Base-by-base conservation (phyloP, 1,140 invertebrate genomes). In the Acromyrmex heyeri region DNA sequence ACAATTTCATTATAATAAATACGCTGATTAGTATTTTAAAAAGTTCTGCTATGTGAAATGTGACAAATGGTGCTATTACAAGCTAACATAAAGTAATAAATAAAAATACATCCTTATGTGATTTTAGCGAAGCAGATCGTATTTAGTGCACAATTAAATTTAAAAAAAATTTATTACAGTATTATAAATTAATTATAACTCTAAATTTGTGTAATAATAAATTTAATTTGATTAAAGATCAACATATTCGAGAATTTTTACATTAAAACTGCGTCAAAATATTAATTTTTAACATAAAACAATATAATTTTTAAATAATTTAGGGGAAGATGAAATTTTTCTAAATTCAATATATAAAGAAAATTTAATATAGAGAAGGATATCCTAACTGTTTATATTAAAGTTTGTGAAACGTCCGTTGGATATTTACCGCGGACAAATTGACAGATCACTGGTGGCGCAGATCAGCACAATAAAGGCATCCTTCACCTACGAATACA, bases 401-500 rank as follows among this genome's bases (percentile, higher is more conserved):
- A 67, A n/a, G 57, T 53, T 53, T 70, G 21, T 59, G 50, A 81
- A 57, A 72, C 50, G 69, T 83, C 69, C 79, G 24, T 83, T 44
- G 69, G 55, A 83, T 83, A 83, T 83, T 44, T 24, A 72, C 24
- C 67, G 67, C 79, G 55, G 10, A 61, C 14, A 69, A 72, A 75
- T 83, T 62, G 79, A 61, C 53, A 83, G 55, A 38, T 82, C 67
- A 88, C 61, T 85, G 76, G 62, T 69, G 18, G 38, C 67, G 27
- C 16, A n/a, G 64, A 34, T 76, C 59, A 70, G 67, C 30, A 65
- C 12, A 53, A n/a, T 50, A 77, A 53, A 65, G 44, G 73, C 62
- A 85, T 90, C 62, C 69, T 90, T 87, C 86, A 72, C 44, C 38
- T 73, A 59, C 44, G 81, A 86, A 90, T 90, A 90, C 89, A 57